Percentiles rank a stretch among this genome's conserved stretches.
Conservation (phyloP, 1,140 invertebrate genomes). For the Adelges cooleyi region DNA sequence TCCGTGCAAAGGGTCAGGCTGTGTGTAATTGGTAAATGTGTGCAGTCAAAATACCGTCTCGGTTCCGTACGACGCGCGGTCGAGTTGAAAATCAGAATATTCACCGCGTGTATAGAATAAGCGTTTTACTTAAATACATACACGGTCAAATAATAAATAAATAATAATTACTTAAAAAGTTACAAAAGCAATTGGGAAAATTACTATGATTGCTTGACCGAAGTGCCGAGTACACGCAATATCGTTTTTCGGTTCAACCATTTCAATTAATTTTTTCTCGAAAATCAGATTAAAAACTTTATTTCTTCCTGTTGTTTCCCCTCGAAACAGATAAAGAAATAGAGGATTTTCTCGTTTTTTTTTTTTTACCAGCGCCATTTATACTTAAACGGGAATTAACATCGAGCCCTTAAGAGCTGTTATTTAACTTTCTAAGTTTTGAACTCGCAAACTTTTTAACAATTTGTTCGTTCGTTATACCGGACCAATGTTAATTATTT, state of each 20-base stretch:
- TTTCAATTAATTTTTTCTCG: slow-evolving; percentile 26
- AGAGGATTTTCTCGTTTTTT: not conserved
- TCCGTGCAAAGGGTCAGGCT: no score
- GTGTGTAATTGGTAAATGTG: no score
- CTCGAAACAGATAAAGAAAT: slow-evolving; percentile 17
- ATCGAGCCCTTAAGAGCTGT: not conserved
- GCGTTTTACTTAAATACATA: no score
- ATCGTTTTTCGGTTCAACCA: slow-evolving; percentile 25
- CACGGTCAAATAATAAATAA: no score
- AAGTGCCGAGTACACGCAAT: not conserved
- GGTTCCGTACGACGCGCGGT: no score
- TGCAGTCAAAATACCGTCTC: no score
- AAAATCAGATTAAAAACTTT: slow-evolving; percentile 26
- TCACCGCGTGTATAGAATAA: no score
- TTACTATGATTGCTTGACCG: slow-evolving; percentile 24
- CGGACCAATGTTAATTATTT: no score
- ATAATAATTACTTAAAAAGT: no score
- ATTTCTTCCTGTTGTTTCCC: not conserved
- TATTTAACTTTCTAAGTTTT: slow-evolving; percentile 19
- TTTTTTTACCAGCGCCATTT: no score
- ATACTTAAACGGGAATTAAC: slow-evolving; percentile 14
- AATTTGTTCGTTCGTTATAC: not conserved
- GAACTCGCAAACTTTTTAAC: not conserved
- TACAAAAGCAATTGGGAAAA: slow-evolving; percentile 18
- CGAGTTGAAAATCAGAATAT: no score